Evolutionary conservation across 2,113 vertebrate species (phyloP).

Genomic region (Zapus hudsonius): DNA sequence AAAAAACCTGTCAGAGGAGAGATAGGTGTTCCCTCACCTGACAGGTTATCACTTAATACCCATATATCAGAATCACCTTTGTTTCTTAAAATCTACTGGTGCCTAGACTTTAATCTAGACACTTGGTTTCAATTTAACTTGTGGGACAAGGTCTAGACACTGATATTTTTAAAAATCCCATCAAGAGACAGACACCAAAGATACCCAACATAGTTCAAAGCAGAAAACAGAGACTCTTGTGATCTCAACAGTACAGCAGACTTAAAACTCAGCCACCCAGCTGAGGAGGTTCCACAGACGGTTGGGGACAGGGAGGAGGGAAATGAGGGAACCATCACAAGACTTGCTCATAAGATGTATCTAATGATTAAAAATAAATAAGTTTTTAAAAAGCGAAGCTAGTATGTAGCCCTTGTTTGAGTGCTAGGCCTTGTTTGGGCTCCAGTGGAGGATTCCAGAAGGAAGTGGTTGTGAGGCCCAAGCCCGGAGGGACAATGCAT

Average conservation of each 20-base stretch:
- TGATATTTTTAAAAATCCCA: background rate
- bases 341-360: no score
- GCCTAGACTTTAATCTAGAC: background rate
- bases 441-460: background rate
- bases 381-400: no score
- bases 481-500: background rate
- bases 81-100: background rate
- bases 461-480: background rate
- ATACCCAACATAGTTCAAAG: no score
- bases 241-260: no score
- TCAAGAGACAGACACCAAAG: no score
- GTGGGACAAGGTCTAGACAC: background rate
- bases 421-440: background rate
- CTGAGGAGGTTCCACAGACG: no score
- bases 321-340: no score
- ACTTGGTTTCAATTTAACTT: background rate
- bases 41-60: background rate
- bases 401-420: no score
- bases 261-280: no score
- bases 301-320: no score
- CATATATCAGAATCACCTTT: background rate
- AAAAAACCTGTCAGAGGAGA: background rate
- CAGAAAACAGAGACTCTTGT: no score
- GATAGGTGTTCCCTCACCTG: accelerated
- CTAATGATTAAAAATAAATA: no score